Base-by-base conservation (phyloP, 92 coral and sea anemone genomes). In the Meandrina meandrites region DNA sequence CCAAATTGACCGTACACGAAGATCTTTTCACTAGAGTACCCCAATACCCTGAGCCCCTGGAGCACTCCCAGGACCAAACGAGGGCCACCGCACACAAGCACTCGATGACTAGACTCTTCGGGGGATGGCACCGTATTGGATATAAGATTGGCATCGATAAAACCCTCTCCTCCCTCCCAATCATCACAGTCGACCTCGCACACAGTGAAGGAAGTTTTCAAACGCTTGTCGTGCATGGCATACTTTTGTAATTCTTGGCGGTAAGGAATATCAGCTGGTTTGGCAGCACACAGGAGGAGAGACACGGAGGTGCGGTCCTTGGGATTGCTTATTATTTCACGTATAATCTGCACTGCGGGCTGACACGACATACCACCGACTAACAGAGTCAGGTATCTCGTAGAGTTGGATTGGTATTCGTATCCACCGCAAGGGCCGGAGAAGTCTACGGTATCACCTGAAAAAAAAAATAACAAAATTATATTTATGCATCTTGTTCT, bases 131-230 rank as follows among this genome's bases (percentile, higher is more conserved):
- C 86, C 34, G 68, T 64, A 47, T 71, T 89, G 30, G 83, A 79
- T 30, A 91, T 72, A 58, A 88, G 50, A 66, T 84, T 76, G 27
- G 85, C 76, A 73, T 84, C 90, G 37, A 91, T 88, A 76, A 79
- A 91, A 51, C 94, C 94, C 19, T 87, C 84, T 42, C 89, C 94
- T 91, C 91, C 94, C 94, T 91, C 71, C 94, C 94, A 91, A 47
- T 88, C 54, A 62, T 91, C 87, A 8, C 71, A 15, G 56, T 73
- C 87, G 45, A 40, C 91, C 66, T 88, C 81, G 37, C 87, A 83
- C 50, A 91, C 91, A 7, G 94, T 78, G 21, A 84, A 88, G 18
- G 83, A 84, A 32, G 81, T 75, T 58, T 75, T 81, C 11, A 91
- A 36, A 14, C 84, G 80, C 12, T 30, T 31, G 84, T 88, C 84